phyloP scores from a whole-genome alignment of 2,797 vertebrate species.

The Epinephelus awoara region DNA sequence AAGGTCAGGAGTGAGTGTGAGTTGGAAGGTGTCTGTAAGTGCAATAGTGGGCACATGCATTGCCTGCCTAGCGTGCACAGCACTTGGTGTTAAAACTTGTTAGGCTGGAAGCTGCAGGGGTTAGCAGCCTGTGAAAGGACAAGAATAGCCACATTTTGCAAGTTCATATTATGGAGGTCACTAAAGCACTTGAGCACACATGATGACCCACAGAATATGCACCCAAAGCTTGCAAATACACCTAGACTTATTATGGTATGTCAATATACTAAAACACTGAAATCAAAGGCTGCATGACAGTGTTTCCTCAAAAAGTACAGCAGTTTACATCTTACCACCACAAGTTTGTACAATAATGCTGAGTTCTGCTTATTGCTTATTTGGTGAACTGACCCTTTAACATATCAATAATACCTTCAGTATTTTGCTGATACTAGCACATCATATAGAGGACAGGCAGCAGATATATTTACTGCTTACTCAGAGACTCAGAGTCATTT shows the following conservation, averaged over 20 bases:
- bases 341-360: not conserved
- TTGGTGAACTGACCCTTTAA: not conserved
- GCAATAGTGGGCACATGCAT: slow-evolving; percentile 64
- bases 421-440: not conserved
- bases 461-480: not conserved
- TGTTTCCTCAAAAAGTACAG: not conserved
- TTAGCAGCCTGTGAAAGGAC: slow-evolving; percentile 37
- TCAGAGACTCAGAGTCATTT: not conserved
- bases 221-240: not conserved
- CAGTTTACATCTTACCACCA: not conserved
- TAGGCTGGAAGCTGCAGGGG: slow-evolving; percentile 37
- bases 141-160: slow-evolving; percentile 32
- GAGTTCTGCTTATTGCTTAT: not conserved
- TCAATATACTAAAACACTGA: not conserved
- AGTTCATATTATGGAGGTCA: slow-evolving; percentile 13
- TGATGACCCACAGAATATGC: not conserved
- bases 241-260: not conserved
- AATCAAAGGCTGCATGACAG: not conserved
- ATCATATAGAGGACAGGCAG: not conserved
- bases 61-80: slow-evolving; percentile 45
- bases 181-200: slow-evolving; percentile 4
- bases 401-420: not conserved
- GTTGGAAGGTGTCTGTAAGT: slow-evolving; percentile 21
- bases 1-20: slow-evolving; percentile 56
- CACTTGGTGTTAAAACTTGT: slow-evolving; percentile 12